Percentiles rank a stretch among this genome's conserved stretches.
Evolutionary conservation across 2,797 vertebrate species (phyloP).

Genomic region (Hypotaenidia philippensis): DNA sequence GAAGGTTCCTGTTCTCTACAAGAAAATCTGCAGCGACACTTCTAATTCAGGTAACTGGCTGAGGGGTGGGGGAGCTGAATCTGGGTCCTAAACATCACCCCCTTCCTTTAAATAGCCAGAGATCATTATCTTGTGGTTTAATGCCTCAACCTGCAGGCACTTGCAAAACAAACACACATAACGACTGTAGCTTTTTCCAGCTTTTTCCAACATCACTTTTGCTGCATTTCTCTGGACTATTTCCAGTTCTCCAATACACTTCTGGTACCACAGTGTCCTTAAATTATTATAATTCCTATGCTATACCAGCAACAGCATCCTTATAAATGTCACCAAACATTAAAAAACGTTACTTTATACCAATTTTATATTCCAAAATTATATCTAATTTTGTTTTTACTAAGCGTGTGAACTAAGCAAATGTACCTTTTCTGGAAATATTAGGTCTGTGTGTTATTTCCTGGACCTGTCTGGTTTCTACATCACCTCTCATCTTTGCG

Average conservation of each 20-base stretch:
- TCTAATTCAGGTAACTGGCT: not conserved
- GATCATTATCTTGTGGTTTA: conserved; percentile 9
- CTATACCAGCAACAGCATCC: not conserved
- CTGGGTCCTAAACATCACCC: not conserved
- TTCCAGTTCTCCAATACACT: not conserved
- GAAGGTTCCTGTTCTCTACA: not conserved
- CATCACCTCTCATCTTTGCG: not conserved
- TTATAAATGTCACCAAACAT: not conserved
- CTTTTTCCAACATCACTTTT: not conserved
- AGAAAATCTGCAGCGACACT: not conserved
- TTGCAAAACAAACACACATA: not conserved
- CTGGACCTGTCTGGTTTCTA: not conserved
- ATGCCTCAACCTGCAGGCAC: not conserved
- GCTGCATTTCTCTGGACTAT: not conserved
- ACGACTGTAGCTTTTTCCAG: not conserved
- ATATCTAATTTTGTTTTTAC: not conserved
- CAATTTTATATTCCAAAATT: not conserved
- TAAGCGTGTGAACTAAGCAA: not conserved
- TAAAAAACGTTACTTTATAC: not conserved
- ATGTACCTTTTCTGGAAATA: not conserved
- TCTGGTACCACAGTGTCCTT: not conserved
- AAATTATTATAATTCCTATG: not conserved
- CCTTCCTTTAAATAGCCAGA: not conserved
- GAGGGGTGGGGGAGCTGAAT: not conserved
- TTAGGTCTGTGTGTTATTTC: not conserved